These are phyloP conservation scores for Ciona savignyi DNA, from an alignment of 23 tunicate genomes.

Conservation along the genomic window DNA sequence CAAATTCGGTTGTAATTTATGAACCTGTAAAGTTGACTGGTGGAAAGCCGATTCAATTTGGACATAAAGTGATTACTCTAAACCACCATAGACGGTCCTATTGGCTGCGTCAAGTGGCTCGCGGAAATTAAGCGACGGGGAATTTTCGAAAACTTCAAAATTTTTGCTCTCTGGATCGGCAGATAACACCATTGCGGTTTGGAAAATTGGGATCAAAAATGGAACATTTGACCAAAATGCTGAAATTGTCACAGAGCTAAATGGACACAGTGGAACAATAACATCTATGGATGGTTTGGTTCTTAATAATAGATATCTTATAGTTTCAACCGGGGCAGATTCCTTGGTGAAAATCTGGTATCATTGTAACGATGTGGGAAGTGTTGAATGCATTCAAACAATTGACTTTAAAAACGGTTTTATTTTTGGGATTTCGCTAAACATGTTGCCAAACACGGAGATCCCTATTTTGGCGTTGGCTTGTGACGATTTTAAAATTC, in stretches of 20 bases:
- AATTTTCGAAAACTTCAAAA: neutral
- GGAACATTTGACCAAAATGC: neutral
- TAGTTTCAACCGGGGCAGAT: conserved; percentile 58
- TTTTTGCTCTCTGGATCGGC: conserved; percentile 49
- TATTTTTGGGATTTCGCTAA: conserved; percentile 36
- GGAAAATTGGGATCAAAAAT: conserved; percentile 15
- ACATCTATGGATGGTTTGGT: conserved; percentile 34
- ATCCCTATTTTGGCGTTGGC: conserved; percentile 70
- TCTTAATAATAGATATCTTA: neutral
- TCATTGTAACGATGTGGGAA: neutral
- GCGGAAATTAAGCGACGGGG: neutral
- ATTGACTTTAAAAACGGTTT: conserved; percentile 40
- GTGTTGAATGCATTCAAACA: conserved; percentile 19
- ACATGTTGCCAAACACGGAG: conserved; percentile 15
- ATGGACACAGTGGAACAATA: conserved; percentile 27
- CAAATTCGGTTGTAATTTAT: conserved; percentile 59
- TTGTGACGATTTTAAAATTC: conserved; percentile 39
- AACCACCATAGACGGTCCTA: conserved; percentile 37
- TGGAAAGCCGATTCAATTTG: neutral
- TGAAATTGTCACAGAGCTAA: neutral
- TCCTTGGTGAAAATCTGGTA: conserved; percentile 46
- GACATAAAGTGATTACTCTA: conserved; percentile 10
- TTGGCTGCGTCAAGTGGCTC: conserved; percentile 57
- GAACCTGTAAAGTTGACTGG: conserved; percentile 4
- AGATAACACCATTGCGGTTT: conserved; percentile 24